phyloP scores from a whole-genome alignment of 2,113 vertebrate species.

The Sylvilagus bachmani region DNA sequence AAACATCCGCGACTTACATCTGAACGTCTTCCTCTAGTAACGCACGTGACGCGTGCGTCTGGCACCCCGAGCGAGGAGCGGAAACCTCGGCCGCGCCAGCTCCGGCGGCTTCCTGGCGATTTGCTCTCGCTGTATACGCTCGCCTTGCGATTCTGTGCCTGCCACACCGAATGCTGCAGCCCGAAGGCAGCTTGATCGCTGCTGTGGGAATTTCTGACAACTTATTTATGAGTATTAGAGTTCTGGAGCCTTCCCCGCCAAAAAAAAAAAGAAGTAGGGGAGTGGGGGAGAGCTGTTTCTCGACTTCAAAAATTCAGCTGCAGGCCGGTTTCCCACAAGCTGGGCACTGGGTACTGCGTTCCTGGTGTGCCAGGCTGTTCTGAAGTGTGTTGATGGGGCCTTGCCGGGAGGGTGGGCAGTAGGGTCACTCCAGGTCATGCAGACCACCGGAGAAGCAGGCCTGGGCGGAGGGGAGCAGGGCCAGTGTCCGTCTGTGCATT shows the following conservation, averaged over 20 bases:
- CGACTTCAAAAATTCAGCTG: not conserved
- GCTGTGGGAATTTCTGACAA: conserved; percentile 46
- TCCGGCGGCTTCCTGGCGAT: conserved; percentile 44
- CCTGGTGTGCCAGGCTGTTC: not conserved
- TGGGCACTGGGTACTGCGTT: not conserved
- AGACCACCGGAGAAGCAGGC: not conserved
- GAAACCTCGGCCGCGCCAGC: conserved; percentile 42
- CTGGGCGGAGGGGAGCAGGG: not conserved
- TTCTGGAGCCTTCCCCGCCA: not conserved
- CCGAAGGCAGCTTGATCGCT: not conserved
- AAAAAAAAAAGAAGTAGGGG: not conserved
- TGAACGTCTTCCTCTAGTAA: conserved; percentile 37
- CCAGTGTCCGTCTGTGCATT: not conserved
- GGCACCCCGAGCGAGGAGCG: conserved; percentile 71
- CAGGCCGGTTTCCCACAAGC: not conserved
- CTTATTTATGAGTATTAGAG: conserved; percentile 40
- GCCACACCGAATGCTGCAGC: conserved; percentile 12
- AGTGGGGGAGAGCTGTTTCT: not conserved
- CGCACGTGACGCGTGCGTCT: conserved; percentile 61
- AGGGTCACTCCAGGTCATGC: not conserved
- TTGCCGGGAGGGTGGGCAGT: not conserved
- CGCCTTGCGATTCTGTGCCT: conserved; percentile 25
- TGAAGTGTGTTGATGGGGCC: not conserved
- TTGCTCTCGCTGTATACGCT: conserved; percentile 50
- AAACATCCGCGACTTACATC: conserved; percentile 27